Evolutionary conservation across 2,888 invertebrate genomes (phyloP), one percentile per base, ranked within the genome.

Genomic region (Ectropis crepuscularia): DNA sequence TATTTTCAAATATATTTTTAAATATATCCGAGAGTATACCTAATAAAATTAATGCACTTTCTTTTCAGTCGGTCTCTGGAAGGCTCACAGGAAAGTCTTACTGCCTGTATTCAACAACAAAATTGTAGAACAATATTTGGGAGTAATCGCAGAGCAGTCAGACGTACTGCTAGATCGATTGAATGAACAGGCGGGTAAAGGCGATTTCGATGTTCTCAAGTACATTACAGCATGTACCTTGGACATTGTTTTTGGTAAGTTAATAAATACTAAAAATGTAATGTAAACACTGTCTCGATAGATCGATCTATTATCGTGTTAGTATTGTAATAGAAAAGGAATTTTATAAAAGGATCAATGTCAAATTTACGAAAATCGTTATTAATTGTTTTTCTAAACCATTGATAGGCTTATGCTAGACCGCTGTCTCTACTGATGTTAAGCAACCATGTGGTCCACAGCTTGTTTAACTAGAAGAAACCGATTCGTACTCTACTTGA

Each of bases 51-150:
- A 41, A 41, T 10, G 5, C 7, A 0, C 5, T 16, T 41, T 51
- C 10, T 48, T 63, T 65, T 39, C 86, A 92, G 95, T 94, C 10
- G 77, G 80, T 5, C 90, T 94, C 76, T 96, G 95, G 96, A 93
- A 92, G 71, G 71, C 80, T 0, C 92, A 95, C 58, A 84, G 95
- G 53, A 95, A 94, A 85, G 85, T 95, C 38, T 83, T 96, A 45
- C 92, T 94, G 11, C 95, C 95, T 2, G 93, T 95, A 0, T 96
- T 96, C 75, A 94, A 95, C 75, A 95, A 95, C 76, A 94, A 94
- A 78, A 92, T 95, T 49, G 87, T 96, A 11, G 94, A 95, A 65
- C 93, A 94, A 64, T 96, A 95, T 76, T 81, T 95, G 8, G 90
- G 88, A 5, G 92, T 95, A 0, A 95, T 96, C 73, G 91, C 93